phyloP scores from a whole-genome alignment of 1,140 invertebrate species.

The Drosophila nigrodunni region DNA sequence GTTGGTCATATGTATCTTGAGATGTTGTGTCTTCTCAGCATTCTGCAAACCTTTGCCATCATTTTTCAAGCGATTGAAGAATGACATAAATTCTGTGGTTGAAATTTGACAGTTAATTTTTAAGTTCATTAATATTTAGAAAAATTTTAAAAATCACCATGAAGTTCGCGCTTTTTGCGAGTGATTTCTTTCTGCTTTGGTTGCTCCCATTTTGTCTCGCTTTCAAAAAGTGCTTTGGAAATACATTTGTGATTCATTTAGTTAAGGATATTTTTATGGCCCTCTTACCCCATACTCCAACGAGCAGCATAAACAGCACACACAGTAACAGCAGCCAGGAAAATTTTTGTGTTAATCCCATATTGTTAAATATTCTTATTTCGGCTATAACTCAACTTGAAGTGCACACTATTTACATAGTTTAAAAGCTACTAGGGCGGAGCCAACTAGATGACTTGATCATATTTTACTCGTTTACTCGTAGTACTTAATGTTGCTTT shows the following conservation, averaged over 20 bases:
- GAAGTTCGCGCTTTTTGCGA: neutral
- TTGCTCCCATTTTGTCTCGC: neutral
- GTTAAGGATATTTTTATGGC: too few relatives aligned
- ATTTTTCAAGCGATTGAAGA: slow-evolving; percentile 7
- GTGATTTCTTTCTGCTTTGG: neutral
- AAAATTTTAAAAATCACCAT: neutral
- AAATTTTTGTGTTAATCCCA: neutral
- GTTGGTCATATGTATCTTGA: slow-evolving; percentile 13
- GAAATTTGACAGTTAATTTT: neutral
- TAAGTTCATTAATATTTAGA: neutral
- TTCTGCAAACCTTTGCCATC: neutral
- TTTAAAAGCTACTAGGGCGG: neutral
- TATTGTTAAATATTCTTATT: neutral
- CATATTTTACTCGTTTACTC: neutral
- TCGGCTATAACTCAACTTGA: neutral
- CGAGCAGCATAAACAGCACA: neutral
- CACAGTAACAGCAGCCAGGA: slow-evolving; percentile 2
- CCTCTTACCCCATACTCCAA: slow-evolving; percentile 7
- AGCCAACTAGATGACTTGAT: neutral
- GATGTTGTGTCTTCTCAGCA: neutral
- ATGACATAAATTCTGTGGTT: neutral
- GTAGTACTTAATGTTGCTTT: too few relatives aligned
- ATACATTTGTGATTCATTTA: too few relatives aligned
- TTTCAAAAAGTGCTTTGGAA: slow-evolving; percentile 2
- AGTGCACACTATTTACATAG: neutral